These are phyloP conservation scores for Macquaria ambigua DNA, from an alignment of 2,113 vertebrate species.

Conservation along the genomic window DNA sequence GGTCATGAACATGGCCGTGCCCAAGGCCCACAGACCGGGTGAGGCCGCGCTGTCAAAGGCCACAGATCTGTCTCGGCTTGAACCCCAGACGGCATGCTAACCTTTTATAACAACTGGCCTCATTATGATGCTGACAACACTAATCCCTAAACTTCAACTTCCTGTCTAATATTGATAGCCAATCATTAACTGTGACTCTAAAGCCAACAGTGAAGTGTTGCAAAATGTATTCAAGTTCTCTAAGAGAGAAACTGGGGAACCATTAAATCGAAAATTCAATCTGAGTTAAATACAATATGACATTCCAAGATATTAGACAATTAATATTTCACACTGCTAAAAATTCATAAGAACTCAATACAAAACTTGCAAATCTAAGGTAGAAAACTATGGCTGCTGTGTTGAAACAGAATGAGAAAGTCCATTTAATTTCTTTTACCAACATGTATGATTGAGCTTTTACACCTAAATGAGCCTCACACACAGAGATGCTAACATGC, in stretches of 20 bases:
- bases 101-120: neutral
- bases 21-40: constrained; percentile 99
- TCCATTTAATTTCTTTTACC: neutral
- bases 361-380: neutral
- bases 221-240: neutral
- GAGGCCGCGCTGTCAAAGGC: constrained; percentile 66
- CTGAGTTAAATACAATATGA: neutral
- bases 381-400: neutral
- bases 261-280: neutral
- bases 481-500: neutral
- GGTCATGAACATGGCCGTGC: constrained; percentile 97
- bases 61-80: neutral
- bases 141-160: constrained; percentile 26
- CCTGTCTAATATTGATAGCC: constrained; percentile 12
- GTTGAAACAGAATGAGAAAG: neutral
- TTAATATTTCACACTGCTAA: neutral
- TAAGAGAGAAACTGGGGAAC: neutral
- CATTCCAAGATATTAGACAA: neutral
- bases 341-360: neutral
- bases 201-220: neutral
- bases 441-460: neutral
- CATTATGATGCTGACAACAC: constrained; percentile 16
- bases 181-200: constrained; percentile 18
- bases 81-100: neutral
- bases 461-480: neutral